A percentile compares a stretch with the other conserved stretches of the same genome.
phyloP scores from a whole-genome alignment of 2,888 invertebrate genomes.

The Limenitis camilla region DNA sequence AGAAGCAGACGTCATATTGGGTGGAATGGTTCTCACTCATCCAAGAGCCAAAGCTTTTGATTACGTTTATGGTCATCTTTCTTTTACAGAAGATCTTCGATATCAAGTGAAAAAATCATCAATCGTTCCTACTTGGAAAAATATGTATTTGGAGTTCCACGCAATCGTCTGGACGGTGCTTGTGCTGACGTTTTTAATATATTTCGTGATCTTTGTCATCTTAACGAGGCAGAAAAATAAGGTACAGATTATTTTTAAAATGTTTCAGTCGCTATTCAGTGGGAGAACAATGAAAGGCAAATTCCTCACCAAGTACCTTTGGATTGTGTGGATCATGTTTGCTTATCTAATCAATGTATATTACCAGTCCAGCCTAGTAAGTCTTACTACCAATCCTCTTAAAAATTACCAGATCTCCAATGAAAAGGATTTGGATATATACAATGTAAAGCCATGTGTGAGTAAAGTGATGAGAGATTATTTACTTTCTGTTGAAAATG shows the following conservation, averaged over 20 bases:
- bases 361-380: conserved; percentile 40
- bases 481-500: conserved; percentile 7
- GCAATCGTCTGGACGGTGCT: conserved; percentile 35
- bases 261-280: conserved; percentile 37
- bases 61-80: conserved; percentile 34
- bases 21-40: conserved; percentile 29
- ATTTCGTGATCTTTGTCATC: conserved; percentile 27
- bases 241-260: conserved; percentile 28
- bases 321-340: conserved; percentile 44
- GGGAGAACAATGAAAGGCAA: conserved; percentile 25
- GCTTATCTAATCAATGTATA: conserved; percentile 37
- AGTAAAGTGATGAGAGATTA: conserved; percentile 28
- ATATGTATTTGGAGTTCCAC: conserved; percentile 37
- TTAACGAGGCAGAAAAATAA: conserved; percentile 30
- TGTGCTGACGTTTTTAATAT: conserved; percentile 27
- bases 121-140: conserved; percentile 32
- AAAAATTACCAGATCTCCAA: conserved; percentile 38
- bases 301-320: conserved; percentile 25
- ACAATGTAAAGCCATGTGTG: conserved; percentile 40
- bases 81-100: conserved; percentile 36
- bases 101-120: conserved; percentile 37
- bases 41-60: conserved; percentile 32
- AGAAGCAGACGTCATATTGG: conserved; percentile 28
- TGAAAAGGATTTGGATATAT: conserved; percentile 27
- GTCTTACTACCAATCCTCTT: conserved; percentile 35